phyloP scores from a whole-genome alignment of 2,113 vertebrate species.

The Coreoperca whiteheadi region DNA sequence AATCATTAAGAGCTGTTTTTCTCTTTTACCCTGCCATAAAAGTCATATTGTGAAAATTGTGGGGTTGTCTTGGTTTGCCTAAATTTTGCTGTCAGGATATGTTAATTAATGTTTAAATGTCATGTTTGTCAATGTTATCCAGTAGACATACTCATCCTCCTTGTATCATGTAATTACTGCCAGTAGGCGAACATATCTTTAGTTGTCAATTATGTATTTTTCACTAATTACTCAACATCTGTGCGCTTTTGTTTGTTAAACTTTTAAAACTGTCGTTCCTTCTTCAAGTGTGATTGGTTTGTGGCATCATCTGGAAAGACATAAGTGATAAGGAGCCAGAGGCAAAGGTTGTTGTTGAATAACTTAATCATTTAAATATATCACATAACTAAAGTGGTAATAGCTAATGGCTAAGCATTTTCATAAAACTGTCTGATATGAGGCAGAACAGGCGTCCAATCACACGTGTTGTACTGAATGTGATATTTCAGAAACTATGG shows the following conservation, averaged over 20 bases:
- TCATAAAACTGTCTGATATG: not conserved
- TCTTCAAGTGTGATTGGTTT: not conserved
- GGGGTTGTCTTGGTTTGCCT: not conserved
- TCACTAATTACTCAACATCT: not conserved
- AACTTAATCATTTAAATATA: not conserved
- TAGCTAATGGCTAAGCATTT: not conserved
- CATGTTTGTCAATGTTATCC: too few species aligned
- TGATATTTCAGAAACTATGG: constrained; percentile 32
- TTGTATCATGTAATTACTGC: not conserved
- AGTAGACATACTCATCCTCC: not conserved
- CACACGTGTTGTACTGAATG: not conserved
- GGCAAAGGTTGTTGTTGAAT: not conserved
- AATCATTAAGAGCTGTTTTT: not conserved
- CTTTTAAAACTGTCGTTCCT: not conserved
- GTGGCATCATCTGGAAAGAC: not conserved
- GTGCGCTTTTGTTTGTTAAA: not conserved
- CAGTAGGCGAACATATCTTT: not conserved
- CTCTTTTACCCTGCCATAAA: not conserved
- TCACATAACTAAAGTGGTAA: not conserved
- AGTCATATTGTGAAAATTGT: not conserved
- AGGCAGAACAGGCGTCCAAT: not conserved
- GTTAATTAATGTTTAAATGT: not conserved
- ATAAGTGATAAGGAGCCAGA: not conserved
- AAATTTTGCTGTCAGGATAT: too few species aligned
- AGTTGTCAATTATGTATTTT: not conserved